A percentile compares a stretch with the other conserved stretches of the same genome.
phyloP scores from a whole-genome alignment of 2,888 invertebrate genomes.

The Mycalesis mineus region DNA sequence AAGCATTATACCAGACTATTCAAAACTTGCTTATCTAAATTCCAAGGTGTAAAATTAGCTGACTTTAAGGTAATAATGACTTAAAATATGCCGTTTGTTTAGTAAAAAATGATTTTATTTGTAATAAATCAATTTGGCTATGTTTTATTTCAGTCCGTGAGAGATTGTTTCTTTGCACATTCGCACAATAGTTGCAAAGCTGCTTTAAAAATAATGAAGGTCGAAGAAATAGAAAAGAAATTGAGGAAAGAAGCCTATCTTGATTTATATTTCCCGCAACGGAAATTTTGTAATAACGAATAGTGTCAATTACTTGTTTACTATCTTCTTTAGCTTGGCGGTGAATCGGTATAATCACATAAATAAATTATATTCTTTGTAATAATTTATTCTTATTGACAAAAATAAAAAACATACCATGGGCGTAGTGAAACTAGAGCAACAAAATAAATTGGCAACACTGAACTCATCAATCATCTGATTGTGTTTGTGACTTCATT shows the following conservation, averaged over 20 bases:
- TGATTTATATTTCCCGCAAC: conserved; percentile 67
- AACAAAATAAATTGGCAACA: no score
- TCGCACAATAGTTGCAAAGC: conserved; percentile 73
- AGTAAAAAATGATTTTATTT: no score
- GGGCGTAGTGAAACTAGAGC: no score
- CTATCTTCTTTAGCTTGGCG: neutral
- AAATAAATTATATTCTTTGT: no score
- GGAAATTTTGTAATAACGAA: conserved; percentile 50
- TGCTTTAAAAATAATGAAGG: conserved; percentile 71
- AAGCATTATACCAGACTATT: conserved; percentile 62
- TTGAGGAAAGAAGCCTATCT: conserved; percentile 70
- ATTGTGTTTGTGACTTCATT: conserved; percentile 27
- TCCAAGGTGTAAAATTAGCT: conserved; percentile 59
- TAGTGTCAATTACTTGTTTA: conserved; percentile 17
- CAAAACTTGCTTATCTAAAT: conserved; percentile 61
- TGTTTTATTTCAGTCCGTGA: conserved; percentile 55
- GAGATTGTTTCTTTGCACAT: conserved; percentile 73
- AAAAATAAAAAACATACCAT: no score
- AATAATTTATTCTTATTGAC: no score
- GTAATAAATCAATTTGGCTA: neutral
- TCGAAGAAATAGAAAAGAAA: conserved; percentile 68
- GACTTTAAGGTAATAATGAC: conserved; percentile 67
- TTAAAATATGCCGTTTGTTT: no score
- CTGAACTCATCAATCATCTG: conserved; percentile 60
- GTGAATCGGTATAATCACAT: neutral